Evolutionary conservation across 2,888 invertebrate species (phyloP), one percentile per base, ranked within the genome.

Genomic region (Linnaemya vulpina): DNA sequence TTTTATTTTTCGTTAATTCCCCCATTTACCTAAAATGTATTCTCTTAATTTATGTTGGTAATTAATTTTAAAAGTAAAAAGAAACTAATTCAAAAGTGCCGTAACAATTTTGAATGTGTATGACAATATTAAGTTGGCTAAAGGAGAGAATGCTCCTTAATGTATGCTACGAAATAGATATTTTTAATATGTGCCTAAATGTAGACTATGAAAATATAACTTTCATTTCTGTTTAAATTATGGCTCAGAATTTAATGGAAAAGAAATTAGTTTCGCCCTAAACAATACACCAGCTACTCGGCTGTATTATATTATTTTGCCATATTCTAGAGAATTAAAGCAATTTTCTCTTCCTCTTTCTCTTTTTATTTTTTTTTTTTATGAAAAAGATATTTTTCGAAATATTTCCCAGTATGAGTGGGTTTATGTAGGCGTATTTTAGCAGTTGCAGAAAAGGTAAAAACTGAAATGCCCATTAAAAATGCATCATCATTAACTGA

Each of bases 401-500:
- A 58, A 58, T 43, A 46, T 65, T 22, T 2, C n/a, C n/a, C n/a
- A n/a, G n/a, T n/a, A n/a, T n/a, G n/a, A n/a, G n/a, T n/a, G n/a
- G n/a, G n/a, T n/a, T 3, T 38, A 38, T 38, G 38, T 8, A 38
- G 3, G 38, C 9, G 17, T 60, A 13, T 38, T 11, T 22, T 15
- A 43, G 1, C 11, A 25, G 62, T 22, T 51, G 38, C 58, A 22
- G 20, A 65, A 70, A 49, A 62, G 62, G 46, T 77, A 62, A 68
- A 70, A 58, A 15, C 46, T 40, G 11, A 65, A 79, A 63, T 0
- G 30, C 17, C 78, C 78, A 85, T 85, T 85, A 85, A 85, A 85
- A 78, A 85, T 85, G 70, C 84, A 85, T 85, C 74, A 85, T 81
- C 81, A 85, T 82, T 85, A 85, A 77, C 74, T 60, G 9, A 82